phyloP scores from a whole-genome alignment of 2,888 invertebrate genomes.

The Acleris sparsana region DNA sequence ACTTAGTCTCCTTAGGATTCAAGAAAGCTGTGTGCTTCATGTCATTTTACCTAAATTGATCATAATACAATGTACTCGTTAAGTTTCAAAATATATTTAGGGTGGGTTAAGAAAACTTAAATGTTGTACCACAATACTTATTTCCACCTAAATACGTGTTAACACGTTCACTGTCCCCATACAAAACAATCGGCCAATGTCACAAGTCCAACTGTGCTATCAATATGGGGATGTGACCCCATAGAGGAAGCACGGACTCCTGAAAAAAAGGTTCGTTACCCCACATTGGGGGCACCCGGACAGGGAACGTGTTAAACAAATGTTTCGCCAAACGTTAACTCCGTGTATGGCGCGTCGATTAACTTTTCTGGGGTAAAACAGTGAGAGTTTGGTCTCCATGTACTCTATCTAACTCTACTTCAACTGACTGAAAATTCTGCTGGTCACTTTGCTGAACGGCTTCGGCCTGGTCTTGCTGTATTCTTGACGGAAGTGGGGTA shows the following conservation, averaged over 20 bases:
- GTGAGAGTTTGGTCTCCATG: constrained; percentile 59
- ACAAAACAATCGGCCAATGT: no score
- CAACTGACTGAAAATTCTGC: constrained; percentile 61
- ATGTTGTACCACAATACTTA: constrained; percentile 5
- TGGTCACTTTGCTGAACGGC: constrained; percentile 56
- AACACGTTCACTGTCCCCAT: no score
- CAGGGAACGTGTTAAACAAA: not conserved
- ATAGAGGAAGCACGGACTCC: no score
- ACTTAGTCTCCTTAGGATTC: constrained; percentile 21
- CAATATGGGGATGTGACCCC: no score
- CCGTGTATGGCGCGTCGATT: not conserved
- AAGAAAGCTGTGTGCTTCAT: constrained; percentile 22
- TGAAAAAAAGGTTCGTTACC: no score
- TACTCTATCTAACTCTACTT: constrained; percentile 65
- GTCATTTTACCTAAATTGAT: constrained; percentile 12
- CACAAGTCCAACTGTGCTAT: no score
- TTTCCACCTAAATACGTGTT: not conserved
- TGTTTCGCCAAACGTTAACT: not conserved
- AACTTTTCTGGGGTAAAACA: not conserved
- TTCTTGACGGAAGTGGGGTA: constrained; percentile 74
- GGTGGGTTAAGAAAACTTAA: constrained; percentile 34
- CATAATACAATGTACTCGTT: constrained; percentile 16
- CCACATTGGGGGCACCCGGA: no score
- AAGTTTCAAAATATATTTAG: constrained; percentile 23
- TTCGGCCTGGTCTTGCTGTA: constrained; percentile 69